Percentiles rank a stretch among this genome's conserved stretches.
These are phyloP conservation scores for Ailuropoda melanoleuca DNA, from an alignment of 2,113 vertebrate species.

Conservation along the genomic window DNA sequence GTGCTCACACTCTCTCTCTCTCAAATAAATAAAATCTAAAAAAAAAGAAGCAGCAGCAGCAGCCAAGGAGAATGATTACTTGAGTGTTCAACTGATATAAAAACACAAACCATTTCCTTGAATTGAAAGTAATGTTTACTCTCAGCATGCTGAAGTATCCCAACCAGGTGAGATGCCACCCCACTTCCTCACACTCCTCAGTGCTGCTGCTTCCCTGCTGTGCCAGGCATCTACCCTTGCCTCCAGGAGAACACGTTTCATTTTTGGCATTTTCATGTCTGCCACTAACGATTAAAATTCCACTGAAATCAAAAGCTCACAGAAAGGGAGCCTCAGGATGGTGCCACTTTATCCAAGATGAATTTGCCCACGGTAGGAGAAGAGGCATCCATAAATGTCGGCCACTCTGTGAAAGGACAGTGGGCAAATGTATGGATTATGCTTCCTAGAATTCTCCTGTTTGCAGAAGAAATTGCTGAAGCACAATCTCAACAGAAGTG, in stretches of 20 bases:
- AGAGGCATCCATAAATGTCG: background rate
- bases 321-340: background rate
- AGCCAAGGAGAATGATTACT: background rate
- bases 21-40: background rate
- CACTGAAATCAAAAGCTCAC: background rate
- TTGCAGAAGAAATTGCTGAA: background rate
- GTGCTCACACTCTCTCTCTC: background rate
- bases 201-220: rapidly evolving
- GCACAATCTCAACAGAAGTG: background rate
- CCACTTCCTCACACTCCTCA: rapidly evolving
- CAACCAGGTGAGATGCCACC: background rate
- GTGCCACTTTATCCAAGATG: background rate
- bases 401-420: background rate
- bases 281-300: background rate
- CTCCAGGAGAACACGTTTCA: background rate
- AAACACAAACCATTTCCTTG: background rate
- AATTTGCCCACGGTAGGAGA: background rate
- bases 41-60: background rate
- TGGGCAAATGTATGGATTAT: too few relatives aligned
- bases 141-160: background rate
- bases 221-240: background rate
- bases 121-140: background rate
- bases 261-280: background rate
- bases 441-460: background rate
- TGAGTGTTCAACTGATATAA: background rate